Base-by-base conservation (phyloP, 2,888 invertebrate species). In the Bibio marci region DNA sequence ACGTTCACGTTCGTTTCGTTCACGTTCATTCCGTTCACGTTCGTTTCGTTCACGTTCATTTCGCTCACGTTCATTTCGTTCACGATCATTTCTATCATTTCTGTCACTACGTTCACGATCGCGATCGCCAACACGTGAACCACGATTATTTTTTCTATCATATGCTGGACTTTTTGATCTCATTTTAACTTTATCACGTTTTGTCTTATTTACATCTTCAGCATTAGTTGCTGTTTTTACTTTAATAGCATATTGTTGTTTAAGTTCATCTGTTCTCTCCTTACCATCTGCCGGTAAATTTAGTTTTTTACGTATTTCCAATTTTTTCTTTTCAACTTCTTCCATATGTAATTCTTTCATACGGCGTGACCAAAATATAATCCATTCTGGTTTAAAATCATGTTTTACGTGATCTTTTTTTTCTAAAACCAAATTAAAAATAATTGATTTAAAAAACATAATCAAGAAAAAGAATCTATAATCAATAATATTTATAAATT, bases 371-470 rank as follows among this genome's bases (percentile, higher is more conserved):
- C 88, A 88, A 56, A 73, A 86, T 37, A 71, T 62, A 38, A 86
- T 85, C 88, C 88, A 88, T 51, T 88, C 88, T 1, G 85, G 81
- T 49, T 86, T 86, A 55, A 83, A 88, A 53, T 88, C 86, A 53
- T 86, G 75, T 45, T 76, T 77, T 26, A 76, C 68, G 1, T 82
- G 77, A 55, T 88, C 83, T 55, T 58, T 61, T 47, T 61, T 62
- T 30, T 48, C 46, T 46, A 38, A 30, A 30, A 13, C n/a, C n/a
- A n/a, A n/a, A n/a, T n/a, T n/a, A n/a, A n/a, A n/a, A n/a, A n/a
- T 30, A n/a, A 5, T 12, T 35, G 4, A 11, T 30, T 30, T 30
- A 12, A 4, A 26, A 30, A 30, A 40, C n/a, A n/a, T n/a, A n/a
- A n/a, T n/a, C n/a, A n/a, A n/a, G n/a, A n/a, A n/a, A n/a, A n/a